phyloP scores from a whole-genome alignment of 2,113 vertebrate genomes.

The Heterotilapia buettikoferi region DNA sequence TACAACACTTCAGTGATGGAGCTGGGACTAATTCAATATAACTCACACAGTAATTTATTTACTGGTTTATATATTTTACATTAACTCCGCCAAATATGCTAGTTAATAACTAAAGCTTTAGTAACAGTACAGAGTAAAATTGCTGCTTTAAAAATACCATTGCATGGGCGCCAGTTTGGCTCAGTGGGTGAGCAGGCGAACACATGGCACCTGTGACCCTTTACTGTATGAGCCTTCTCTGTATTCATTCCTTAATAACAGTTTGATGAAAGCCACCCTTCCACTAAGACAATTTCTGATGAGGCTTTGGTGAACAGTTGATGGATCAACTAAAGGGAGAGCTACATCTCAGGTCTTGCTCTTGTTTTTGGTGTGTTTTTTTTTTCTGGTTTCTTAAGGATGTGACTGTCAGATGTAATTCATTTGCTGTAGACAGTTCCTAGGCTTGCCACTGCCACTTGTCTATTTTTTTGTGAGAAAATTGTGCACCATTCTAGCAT shows the following conservation, averaged over 20 bases:
- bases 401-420: not conserved
- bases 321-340: not conserved
- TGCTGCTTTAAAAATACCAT: not conserved
- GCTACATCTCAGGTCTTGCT: not conserved
- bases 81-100: not conserved
- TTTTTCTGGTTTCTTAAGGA: not conserved
- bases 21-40: not conserved
- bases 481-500: not conserved
- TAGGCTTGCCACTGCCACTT: not conserved
- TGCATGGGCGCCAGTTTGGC: not conserved
- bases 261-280: not conserved
- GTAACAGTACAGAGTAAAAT: not conserved
- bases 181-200: not conserved
- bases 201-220: not conserved
- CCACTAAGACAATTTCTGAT: not conserved
- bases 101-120: not conserved
- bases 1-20: not conserved
- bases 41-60: not conserved
- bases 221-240: not conserved
- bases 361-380: accelerated
- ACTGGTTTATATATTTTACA: not conserved
- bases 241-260: not conserved
- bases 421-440: not conserved
- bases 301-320: not conserved
- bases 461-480: not conserved